Percentiles rank a stretch among this genome's conserved stretches.
Evolutionary conservation across 2,113 vertebrate species (phyloP).

Genomic region (Sorex araneus): DNA sequence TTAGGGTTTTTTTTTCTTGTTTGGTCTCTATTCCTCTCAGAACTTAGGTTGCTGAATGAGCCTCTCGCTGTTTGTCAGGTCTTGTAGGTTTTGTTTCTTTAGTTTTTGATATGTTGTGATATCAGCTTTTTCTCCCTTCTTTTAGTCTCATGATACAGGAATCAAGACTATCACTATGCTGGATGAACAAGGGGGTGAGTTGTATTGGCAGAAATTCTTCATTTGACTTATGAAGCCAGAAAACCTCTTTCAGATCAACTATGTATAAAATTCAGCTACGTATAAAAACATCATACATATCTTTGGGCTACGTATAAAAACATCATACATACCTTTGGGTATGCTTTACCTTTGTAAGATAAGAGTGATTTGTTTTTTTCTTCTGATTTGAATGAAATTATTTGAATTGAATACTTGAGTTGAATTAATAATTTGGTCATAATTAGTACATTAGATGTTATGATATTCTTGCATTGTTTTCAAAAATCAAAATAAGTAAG

Average conservation of each 20-base stretch:
- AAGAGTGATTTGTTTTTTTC: constrained; percentile 55
- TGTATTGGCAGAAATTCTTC: constrained; percentile 41
- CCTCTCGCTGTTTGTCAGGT: constrained; percentile 27
- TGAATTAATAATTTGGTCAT: background rate
- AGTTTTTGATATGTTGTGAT: constrained; percentile 53
- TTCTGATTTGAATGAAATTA: constrained; percentile 59
- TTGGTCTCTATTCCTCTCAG: constrained; percentile 17
- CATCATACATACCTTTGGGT: background rate
- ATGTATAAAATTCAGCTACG: constrained; percentile 38
- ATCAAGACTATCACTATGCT: constrained; percentile 95
- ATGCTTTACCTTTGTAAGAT: constrained; percentile 26
- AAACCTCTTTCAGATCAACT: constrained; percentile 33
- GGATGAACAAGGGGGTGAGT: constrained; percentile 96
- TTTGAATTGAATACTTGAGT: constrained; percentile 52
- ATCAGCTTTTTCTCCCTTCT: constrained; percentile 54
- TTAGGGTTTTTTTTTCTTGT: background rate
- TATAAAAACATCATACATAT: constrained; percentile 55
- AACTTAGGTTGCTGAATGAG: constrained; percentile 49
- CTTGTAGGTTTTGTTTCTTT: constrained; percentile 46
- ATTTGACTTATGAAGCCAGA: background rate
- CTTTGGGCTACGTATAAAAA: constrained; percentile 43
- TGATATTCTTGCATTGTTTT: constrained; percentile 6
- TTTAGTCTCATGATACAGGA: constrained; percentile 94
- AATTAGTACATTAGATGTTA: background rate
- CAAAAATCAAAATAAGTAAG: constrained; percentile 23